A percentile compares a stretch with the other conserved stretches of the same genome.
Conservation (phyloP, 1,140 invertebrate genomes). For the Drosophila prosaltans region DNA sequence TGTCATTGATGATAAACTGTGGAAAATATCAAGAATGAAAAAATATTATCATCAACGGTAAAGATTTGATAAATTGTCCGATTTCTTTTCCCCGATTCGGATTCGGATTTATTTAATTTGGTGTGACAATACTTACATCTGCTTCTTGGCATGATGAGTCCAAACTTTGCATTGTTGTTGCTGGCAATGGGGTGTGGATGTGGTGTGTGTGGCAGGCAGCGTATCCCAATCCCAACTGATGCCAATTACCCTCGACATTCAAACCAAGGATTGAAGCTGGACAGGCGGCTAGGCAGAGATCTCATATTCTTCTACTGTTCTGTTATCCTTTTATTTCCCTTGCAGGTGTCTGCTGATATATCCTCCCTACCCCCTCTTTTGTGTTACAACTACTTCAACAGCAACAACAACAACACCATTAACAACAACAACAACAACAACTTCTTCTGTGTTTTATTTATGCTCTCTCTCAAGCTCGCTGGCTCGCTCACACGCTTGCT, state of each 20-base stretch:
- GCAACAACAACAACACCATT: slow-evolving; percentile 48
- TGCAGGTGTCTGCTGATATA: slow-evolving; percentile 60
- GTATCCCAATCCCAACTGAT: slow-evolving; percentile 44
- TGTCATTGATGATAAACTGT: slow-evolving; percentile 83
- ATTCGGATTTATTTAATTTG: background rate
- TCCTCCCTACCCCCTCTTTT: slow-evolving; percentile 23
- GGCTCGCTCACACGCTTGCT: slow-evolving; percentile 32
- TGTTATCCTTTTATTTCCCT: slow-evolving; percentile 29
- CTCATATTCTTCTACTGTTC: slow-evolving; percentile 36
- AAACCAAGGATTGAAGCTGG: slow-evolving; percentile 57
- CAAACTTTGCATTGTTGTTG: slow-evolving; percentile 86
- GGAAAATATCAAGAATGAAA: background rate
- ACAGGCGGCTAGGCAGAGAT: slow-evolving; percentile 60
- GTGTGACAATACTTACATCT: slow-evolving; percentile 84
- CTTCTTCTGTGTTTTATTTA: slow-evolving; percentile 45
- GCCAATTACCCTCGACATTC: slow-evolving; percentile 74
- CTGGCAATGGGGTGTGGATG: slow-evolving; percentile 47
- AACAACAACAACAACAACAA: slow-evolving; percentile 44
- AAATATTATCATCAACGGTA: background rate
- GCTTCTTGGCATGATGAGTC: slow-evolving; percentile 86
- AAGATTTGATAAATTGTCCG: background rate
- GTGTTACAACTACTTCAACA: slow-evolving; percentile 63
- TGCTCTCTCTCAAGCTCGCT: slow-evolving; percentile 54
- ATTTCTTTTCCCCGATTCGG: background rate
- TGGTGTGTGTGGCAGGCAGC: slow-evolving; percentile 77